Percentiles rank a stretch among this genome's conserved stretches.
phyloP scores from a whole-genome alignment of 2,888 invertebrate species.

The Pollenia amentaria region DNA sequence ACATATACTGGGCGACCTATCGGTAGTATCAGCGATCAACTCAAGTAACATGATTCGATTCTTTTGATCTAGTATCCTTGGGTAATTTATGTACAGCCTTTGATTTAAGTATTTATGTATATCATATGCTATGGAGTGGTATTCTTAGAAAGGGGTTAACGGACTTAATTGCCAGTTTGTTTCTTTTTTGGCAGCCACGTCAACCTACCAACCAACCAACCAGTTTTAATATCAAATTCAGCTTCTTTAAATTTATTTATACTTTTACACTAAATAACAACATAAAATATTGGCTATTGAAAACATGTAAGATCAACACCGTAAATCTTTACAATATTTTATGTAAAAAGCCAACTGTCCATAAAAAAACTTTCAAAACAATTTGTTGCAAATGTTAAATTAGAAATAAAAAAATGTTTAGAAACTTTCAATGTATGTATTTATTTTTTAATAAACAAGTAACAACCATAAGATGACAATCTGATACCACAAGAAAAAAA shows the following conservation, averaged over 20 bases:
- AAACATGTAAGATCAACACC: constrained; percentile 1
- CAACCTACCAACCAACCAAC: no score
- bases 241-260: neutral
- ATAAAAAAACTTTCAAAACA: constrained; percentile 58
- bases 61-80: no score
- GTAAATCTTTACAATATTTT: constrained; percentile 30
- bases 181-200: no score
- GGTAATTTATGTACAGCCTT: no score
- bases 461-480: constrained; percentile 69
- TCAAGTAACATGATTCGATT: no score
- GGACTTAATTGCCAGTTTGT: no score
- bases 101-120: no score
- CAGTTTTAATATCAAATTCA: neutral
- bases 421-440: constrained; percentile 58
- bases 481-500: constrained; percentile 58
- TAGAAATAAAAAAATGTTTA: constrained; percentile 23
- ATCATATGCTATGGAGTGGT: no score
- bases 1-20: no score
- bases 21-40: no score
- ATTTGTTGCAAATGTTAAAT: constrained; percentile 64
- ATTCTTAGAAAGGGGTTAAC: no score
- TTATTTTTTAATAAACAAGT: constrained; percentile 66
- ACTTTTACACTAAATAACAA: neutral
- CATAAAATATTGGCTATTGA: constrained; percentile 16
- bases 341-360: constrained; percentile 45